Conservation (phyloP, 1,140 invertebrate genomes). For the Matsumurasca onukii region DNA sequence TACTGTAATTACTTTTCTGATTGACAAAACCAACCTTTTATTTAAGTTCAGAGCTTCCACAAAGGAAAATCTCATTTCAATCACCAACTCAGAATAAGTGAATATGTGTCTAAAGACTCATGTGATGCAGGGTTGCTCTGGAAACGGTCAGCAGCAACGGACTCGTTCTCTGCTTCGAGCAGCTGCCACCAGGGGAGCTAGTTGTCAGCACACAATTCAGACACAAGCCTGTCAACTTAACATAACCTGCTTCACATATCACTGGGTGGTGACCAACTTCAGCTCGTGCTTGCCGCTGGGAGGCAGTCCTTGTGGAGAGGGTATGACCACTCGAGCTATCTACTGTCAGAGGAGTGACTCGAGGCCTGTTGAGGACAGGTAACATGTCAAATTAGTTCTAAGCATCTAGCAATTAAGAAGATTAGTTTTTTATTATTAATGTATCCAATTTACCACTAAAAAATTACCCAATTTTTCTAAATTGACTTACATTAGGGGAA, state of each 20-base stretch:
- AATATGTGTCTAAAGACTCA: no score
- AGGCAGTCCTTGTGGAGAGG: slow-evolving; percentile 62
- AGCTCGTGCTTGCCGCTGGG: slow-evolving; percentile 60
- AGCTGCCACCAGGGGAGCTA: slow-evolving; percentile 49
- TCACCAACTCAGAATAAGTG: no score
- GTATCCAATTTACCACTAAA: no score
- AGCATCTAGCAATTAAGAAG: no score
- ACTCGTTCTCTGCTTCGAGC: slow-evolving; percentile 58
- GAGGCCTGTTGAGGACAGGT: slow-evolving; percentile 55
- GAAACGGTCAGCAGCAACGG: slow-evolving; percentile 52
- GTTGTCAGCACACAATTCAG: slow-evolving; percentile 57
- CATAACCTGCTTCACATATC: slow-evolving; percentile 54
- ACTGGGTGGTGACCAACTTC: slow-evolving; percentile 59
- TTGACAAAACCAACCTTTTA: no score
- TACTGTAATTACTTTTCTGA: no score
- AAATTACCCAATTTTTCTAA: no score
- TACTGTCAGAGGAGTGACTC: slow-evolving; percentile 59
- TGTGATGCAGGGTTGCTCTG: slow-evolving; percentile 47
- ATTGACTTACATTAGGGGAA: no score
- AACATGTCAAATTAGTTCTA: slow-evolving; percentile 15
- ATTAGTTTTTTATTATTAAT: no score
- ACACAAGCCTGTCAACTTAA: slow-evolving; percentile 57
- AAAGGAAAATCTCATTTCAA: no score
- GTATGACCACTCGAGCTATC: slow-evolving; percentile 56
- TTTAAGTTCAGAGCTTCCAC: no score